Evolutionary conservation across 1,140 invertebrate genomes (phyloP), one percentile per base, ranked within the genome.

Genomic region (Limonius californicus): DNA sequence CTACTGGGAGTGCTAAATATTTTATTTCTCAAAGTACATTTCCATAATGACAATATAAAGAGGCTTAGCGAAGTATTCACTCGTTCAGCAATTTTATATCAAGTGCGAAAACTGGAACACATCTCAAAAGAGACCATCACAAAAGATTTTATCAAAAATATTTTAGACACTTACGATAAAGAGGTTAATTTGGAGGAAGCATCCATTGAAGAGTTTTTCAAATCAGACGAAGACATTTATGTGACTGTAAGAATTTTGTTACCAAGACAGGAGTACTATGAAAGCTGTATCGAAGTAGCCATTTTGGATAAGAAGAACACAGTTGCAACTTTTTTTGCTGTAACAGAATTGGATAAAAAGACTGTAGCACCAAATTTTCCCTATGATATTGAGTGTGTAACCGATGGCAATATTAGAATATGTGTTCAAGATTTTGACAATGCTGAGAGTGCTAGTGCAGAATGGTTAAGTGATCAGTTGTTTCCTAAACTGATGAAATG

Each of bases 401-500:
- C 20, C 27, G 54, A 32, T 21, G 65, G 50, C n/a, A 61, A 65
- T 58, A 14, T 76, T 59, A 60, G 62, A 61, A 66, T 76, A 16
- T 65, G 62, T 47, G 57, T 77, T 4, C 27, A 70, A 20, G 39
- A 69, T 32, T 62, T 66, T 64, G 60, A 69, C 61, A 55, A 68
- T 68, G 60, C 66, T 2, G 67, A 75, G 57, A 72, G 60, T 18
- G 74, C 76, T 62, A 78, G 77, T 72, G 75, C 78, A 23, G 61
- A 70, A 20, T 87, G 85, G 85, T 72, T 87, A 3, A 69, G 74
- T 39, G 74, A 80, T 7, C 78, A 77, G 64, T 71, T 87, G 11
- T 77, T 90, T 61, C 79, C 81, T 8, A 88, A 89, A 72, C 72
- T 92, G 53, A 65, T 82, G 0, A 88, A 84, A 65, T 92, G 89